Conservation (phyloP, 2,888 invertebrate genomes). For the Limnephilus rhombicus region DNA sequence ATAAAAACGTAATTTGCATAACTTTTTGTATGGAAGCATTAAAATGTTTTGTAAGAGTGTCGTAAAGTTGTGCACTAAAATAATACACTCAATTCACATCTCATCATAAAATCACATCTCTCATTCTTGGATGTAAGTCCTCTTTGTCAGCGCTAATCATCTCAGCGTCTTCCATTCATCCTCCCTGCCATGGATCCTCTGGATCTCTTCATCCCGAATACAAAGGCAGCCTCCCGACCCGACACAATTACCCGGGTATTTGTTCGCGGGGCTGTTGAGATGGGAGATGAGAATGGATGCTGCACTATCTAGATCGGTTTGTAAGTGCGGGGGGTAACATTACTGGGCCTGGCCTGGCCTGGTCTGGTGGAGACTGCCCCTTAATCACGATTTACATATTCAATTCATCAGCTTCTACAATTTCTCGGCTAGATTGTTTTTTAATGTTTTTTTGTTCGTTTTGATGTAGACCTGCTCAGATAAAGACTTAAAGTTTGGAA, state of each 20-base stretch:
- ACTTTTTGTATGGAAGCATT: background rate
- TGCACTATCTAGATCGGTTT: constrained; percentile 6
- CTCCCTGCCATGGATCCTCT: background rate
- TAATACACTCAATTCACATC: background rate
- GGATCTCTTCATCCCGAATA: constrained; percentile 6
- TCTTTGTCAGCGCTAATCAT: constrained; percentile 27
- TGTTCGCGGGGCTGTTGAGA: background rate
- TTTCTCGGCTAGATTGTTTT: background rate
- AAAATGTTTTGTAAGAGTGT: too few species aligned
- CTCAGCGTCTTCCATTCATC: constrained; percentile 22
- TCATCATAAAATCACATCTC: background rate
- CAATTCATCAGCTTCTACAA: background rate
- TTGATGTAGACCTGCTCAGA: background rate
- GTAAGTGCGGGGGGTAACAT: background rate
- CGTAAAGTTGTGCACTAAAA: background rate
- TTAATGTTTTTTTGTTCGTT: background rate
- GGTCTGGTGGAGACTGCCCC: background rate
- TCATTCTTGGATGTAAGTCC: background rate
- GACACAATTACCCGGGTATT: constrained; percentile 11
- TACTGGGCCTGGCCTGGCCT: background rate
- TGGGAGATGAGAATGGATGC: background rate
- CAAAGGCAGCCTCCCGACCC: background rate
- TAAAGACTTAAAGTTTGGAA: background rate
- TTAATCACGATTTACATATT: constrained; percentile 34
- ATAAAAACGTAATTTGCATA: background rate